Conservation (phyloP, 2,888 invertebrate species). For the Xanthostigma xanthostigma region DNA sequence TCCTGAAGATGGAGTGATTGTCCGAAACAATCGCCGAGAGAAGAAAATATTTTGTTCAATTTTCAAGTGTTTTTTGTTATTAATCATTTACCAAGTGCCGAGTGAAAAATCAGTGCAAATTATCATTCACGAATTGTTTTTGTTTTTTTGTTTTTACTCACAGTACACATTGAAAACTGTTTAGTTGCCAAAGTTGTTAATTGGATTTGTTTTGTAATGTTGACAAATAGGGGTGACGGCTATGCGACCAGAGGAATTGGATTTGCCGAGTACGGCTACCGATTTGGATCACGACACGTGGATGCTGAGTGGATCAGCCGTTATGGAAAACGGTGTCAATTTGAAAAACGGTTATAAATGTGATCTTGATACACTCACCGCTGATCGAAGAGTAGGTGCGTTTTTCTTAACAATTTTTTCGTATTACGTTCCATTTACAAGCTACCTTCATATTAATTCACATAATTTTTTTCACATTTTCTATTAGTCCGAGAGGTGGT, state of each 20-base stretch:
- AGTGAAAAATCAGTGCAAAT: no score
- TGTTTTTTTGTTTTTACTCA: no score
- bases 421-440: background rate
- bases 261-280: constrained; percentile 78
- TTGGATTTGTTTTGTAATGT: no score
- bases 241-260: constrained; percentile 79
- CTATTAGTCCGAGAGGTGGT: no score
- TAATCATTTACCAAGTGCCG: no score
- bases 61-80: no score
- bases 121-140: no score
- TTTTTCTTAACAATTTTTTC: constrained; percentile 1
- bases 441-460: background rate
- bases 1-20: no score
- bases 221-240: constrained; percentile 56
- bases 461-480: background rate
- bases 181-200: no score
- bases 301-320: constrained; percentile 81
- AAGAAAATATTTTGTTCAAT: no score
- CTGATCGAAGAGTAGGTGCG: constrained; percentile 62
- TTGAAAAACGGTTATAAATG: constrained; percentile 72
- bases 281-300: constrained; percentile 85
- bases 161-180: no score
- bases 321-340: constrained; percentile 81
- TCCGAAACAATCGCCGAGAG: no score
- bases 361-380: constrained; percentile 67